A percentile compares a stretch with the other conserved stretches of the same genome.
These are phyloP conservation scores for Agrochola lychnidis DNA, from an alignment of 2,888 invertebrate genomes.

Conservation along the genomic window DNA sequence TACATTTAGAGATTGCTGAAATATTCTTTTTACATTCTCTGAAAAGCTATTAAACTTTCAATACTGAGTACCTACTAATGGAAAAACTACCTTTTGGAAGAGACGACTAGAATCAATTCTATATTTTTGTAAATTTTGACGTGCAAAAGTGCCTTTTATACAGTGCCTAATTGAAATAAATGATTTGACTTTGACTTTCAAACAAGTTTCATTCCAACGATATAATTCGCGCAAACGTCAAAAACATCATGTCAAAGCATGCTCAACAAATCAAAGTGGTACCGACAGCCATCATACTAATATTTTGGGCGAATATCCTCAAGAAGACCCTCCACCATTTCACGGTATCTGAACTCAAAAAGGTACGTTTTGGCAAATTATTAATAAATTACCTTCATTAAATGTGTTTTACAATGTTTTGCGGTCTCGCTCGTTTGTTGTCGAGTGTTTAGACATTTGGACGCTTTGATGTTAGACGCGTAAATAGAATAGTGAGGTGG, in stretches of 20 bases:
- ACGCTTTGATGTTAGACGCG: slow-evolving; percentile 77
- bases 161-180: too few relatives aligned
- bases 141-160: too few relatives aligned
- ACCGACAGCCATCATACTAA: slow-evolving; percentile 38
- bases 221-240: slow-evolving; percentile 18
- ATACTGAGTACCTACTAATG: too few relatives aligned
- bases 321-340: slow-evolving; percentile 64
- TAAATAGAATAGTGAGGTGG: slow-evolving; percentile 63
- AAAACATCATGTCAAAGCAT: slow-evolving; percentile 32
- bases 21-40: too few relatives aligned
- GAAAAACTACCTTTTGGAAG: too few relatives aligned
- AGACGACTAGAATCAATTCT: too few relatives aligned
- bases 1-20: too few relatives aligned
- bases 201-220: neutral
- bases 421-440: slow-evolving; percentile 79
- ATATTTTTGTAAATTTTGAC: too few relatives aligned
- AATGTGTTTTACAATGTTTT: slow-evolving; percentile 82
- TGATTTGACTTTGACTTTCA: neutral
- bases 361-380: slow-evolving; percentile 78
- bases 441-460: slow-evolving; percentile 76
- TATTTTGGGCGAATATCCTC: slow-evolving; percentile 37
- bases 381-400: slow-evolving; percentile 86
- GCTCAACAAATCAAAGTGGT: slow-evolving; percentile 49
- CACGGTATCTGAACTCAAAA: slow-evolving; percentile 71
- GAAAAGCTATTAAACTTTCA: too few relatives aligned